phyloP scores from a whole-genome alignment of 2,113 vertebrate species.

The Apodemus sylvaticus region DNA sequence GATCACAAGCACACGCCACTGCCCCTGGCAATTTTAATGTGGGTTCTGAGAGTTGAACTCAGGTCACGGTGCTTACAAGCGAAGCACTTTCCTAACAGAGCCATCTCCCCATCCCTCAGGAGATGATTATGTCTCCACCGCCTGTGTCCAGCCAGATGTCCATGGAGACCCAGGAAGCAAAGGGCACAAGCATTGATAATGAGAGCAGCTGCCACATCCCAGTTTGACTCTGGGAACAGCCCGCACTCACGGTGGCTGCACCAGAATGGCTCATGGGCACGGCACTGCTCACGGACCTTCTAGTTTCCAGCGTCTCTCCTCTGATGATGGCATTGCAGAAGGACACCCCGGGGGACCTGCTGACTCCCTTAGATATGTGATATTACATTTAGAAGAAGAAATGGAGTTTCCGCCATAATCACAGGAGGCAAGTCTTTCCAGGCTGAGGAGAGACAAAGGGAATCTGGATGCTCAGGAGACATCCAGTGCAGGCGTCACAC shows the following conservation, averaged over 20 bases:
- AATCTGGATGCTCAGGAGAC: neutral
- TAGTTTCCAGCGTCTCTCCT: neutral
- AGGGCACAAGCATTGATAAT: neutral
- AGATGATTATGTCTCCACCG: neutral
- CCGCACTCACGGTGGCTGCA: no score
- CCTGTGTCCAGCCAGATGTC: neutral
- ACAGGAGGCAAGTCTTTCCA: neutral
- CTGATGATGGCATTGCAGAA: neutral
- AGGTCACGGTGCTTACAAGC: neutral
- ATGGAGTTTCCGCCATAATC: neutral
- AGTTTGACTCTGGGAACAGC: neutral
- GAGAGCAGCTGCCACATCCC: neutral
- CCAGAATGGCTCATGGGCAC: neutral
- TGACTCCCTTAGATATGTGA: neutral
- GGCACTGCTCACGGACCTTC: neutral
- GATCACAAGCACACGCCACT: neutral
- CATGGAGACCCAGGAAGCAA: neutral
- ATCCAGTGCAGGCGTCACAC: rapidly evolving
- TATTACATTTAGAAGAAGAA: neutral
- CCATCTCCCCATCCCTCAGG: neutral
- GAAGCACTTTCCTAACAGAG: neutral
- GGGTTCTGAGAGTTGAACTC: neutral
- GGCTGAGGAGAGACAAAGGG: neutral
- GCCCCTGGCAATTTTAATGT: neutral
- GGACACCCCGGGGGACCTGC: neutral